Evolutionary conservation across 92 coral and sea anemone genomes (phyloP), one percentile per base, ranked within the genome.

Genomic region (Epizoanthus stellaris): DNA sequence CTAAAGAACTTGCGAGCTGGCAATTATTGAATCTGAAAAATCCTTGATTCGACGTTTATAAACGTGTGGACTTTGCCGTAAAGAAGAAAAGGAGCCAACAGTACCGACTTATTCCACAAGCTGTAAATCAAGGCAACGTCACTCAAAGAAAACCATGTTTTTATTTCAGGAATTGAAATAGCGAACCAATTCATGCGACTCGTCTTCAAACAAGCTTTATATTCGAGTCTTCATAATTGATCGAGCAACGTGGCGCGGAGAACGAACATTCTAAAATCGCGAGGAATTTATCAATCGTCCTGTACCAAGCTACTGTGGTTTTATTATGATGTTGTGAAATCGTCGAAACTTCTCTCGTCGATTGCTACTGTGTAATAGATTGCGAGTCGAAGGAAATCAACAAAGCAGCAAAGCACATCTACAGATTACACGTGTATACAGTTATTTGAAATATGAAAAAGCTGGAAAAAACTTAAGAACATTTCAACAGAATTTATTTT

Each of bases 391-490:
- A 79, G 72, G 38, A 3, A 62, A 42, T 39, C 82, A 65, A 9
- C 65, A n/a, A 17, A 6, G 45, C 71, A 79, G 53, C 67, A 59
- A n/a, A 67, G 34, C 5, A 49, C 56, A 52, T 52, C 39, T 40
- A 42, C 17, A 21, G 56, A 79, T 79, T 79, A 79, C 83, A 79
- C 83, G 83, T 79, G 83, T 63, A 62, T 63, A 20, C 25, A 79
- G 83, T 79, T 34, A 79, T 79, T 79, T 64, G 36, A 79, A 79
- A 79, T 79, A 79, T 79, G 83, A 79, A 64, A 42, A 17, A 17
- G 52, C 53, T 79, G 58, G 73, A 79, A 43, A 79, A 45, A 63
- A 14, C 21, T 43, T 79, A 20, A 42, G 56, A 8, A 77, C 34
- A 62, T 42, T 43, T 77, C 30, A 43, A 69, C 53, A 61, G 57